These are phyloP conservation scores for Anastrepha ludens DNA, from an alignment of 1,140 invertebrate species.

Conservation along the genomic window DNA sequence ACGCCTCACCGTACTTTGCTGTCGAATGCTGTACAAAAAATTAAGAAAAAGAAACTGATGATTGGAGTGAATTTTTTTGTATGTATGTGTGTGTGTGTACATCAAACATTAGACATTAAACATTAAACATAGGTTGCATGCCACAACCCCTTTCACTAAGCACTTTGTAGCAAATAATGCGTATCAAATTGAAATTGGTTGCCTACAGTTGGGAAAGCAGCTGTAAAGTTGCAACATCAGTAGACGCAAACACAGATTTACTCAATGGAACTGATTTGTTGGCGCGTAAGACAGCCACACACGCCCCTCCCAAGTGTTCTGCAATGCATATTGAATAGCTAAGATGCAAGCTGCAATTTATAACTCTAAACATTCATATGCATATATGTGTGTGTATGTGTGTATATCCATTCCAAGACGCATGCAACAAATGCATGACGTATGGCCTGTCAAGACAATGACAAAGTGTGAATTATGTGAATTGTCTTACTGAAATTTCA, in stretches of 20 bases:
- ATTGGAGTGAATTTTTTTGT: no score
- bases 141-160: conserved; percentile 42
- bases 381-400: not conserved
- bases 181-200: conserved; percentile 38
- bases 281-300: not conserved
- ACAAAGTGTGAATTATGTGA: conserved; percentile 52
- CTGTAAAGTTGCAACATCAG: conserved; percentile 40
- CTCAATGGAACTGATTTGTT: conserved; percentile 40
- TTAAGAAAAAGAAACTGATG: not conserved
- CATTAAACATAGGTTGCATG: conserved; percentile 46
- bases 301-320: not conserved
- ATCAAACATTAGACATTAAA: no score
- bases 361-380: not conserved
- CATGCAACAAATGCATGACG: conserved; percentile 44
- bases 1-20: not conserved
- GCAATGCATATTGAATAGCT: not conserved
- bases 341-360: conserved; percentile 42
- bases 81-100: no score
- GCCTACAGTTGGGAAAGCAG: conserved; percentile 30
- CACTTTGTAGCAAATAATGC: conserved; percentile 49
- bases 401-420: not conserved
- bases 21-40: not conserved
- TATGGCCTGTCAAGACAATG: conserved; percentile 48
- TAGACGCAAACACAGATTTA: no score
- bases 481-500: conserved; percentile 43